phyloP scores from a whole-genome alignment of 2,113 vertebrate species.

The Corapipo altera region DNA sequence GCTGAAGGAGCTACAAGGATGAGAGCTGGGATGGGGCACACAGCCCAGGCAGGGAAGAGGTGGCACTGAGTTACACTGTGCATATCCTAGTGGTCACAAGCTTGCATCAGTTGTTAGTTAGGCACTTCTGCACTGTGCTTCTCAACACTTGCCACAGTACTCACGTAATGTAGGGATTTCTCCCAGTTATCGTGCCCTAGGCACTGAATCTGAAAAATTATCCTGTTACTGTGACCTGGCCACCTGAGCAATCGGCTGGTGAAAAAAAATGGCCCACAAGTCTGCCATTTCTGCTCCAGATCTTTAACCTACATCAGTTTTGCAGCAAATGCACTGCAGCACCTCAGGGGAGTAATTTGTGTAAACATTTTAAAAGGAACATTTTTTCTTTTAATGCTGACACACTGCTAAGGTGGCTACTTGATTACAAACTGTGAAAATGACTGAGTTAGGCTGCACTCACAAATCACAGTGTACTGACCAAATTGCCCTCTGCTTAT shows the following conservation, averaged over 20 bases:
- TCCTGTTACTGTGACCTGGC: not conserved
- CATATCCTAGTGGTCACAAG: not conserved
- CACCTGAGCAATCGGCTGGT: not conserved
- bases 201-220: not conserved
- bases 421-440: constrained; percentile 54
- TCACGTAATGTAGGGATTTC: not conserved
- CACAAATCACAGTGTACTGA: constrained; percentile 54
- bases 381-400: constrained; percentile 50
- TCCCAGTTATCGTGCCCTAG: not conserved
- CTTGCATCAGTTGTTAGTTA: not conserved
- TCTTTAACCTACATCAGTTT: constrained; percentile 14
- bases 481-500: constrained; percentile 49
- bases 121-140: not conserved
- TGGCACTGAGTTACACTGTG: not conserved
- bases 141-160: not conserved
- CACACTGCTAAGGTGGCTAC: constrained; percentile 44
- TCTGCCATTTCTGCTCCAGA: constrained; percentile 20
- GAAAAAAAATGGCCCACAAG: not conserved
- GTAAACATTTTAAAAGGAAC: constrained; percentile 48
- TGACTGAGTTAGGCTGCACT: constrained; percentile 9
- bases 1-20: not conserved
- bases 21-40: not conserved
- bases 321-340: not conserved
- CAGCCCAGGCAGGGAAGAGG: not conserved
- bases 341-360: constrained; percentile 29